Evolutionary conservation across 1,140 invertebrate genomes (phyloP).

Genomic region (Temnothorax curvispinosus): DNA sequence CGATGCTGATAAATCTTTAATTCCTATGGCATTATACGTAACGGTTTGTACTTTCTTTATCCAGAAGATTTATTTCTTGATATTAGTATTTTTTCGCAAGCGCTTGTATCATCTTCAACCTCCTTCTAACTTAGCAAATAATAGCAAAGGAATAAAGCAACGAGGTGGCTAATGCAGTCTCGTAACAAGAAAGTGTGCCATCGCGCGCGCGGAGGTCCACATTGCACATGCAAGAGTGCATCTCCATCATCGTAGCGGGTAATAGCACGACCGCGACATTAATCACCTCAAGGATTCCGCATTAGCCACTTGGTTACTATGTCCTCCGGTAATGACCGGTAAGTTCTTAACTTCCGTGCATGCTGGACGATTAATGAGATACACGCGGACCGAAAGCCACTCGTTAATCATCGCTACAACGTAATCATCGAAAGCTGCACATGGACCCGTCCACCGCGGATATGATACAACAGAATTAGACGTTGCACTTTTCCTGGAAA

Average conservation of each 20-base stretch:
- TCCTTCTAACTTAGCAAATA: slow-evolving; percentile 4
- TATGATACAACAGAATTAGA: slow-evolving; percentile 62
- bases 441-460: slow-evolving; percentile 27
- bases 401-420: slow-evolving; percentile 76
- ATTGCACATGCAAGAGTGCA: slow-evolving; percentile 56
- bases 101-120: not conserved
- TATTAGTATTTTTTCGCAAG: slow-evolving; percentile 19
- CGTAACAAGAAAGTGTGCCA: slow-evolving; percentile 51
- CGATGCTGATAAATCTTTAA: not conserved
- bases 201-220: slow-evolving; percentile 38
- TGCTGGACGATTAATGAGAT: slow-evolving; percentile 68
- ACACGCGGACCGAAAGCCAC: slow-evolving; percentile 62
- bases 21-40: not conserved
- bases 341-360: slow-evolving; percentile 68
- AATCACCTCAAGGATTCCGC: slow-evolving; percentile 66
- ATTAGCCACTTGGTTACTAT: slow-evolving; percentile 60
- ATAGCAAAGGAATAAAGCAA: not conserved
- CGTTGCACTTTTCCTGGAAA: slow-evolving; percentile 31
- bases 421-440: slow-evolving; percentile 66
- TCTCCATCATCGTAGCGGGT: slow-evolving; percentile 41
- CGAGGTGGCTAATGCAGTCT: slow-evolving; percentile 30
- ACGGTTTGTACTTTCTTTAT: not conserved
- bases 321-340: slow-evolving; percentile 67
- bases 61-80: not conserved
- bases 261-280: slow-evolving; percentile 63